These are phyloP conservation scores for Podarcis raffonei DNA, from an alignment of 2,113 vertebrate genomes.

Conservation along the genomic window DNA sequence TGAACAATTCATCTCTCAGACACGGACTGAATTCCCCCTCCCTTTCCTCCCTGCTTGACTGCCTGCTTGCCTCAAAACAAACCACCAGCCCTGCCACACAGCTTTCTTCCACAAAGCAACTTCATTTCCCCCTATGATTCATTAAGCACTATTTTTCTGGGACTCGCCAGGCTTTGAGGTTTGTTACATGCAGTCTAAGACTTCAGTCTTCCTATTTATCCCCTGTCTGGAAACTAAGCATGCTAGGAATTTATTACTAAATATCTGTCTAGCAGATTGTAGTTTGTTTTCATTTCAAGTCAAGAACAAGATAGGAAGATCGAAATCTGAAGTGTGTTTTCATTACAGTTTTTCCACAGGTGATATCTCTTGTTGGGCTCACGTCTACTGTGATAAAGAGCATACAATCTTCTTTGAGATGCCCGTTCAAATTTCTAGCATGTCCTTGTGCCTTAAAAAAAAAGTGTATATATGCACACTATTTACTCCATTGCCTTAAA, in stretches of 20 bases:
- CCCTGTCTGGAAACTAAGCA: constrained; percentile 36
- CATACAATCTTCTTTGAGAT: not conserved
- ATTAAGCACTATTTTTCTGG: constrained; percentile 28
- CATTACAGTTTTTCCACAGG: not conserved
- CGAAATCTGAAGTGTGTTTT: not conserved
- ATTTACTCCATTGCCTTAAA: not conserved
- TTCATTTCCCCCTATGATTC: constrained; percentile 39
- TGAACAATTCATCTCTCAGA: not conserved
- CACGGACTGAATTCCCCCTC: not conserved
- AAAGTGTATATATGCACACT: too few relatives aligned
- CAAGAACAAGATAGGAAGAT: constrained; percentile 25
- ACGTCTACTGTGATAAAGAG: not conserved
- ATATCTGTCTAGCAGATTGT: constrained; percentile 26
- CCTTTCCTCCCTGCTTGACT: not conserved
- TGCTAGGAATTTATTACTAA: constrained; percentile 57
- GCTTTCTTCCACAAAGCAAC: not conserved
- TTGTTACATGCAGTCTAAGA: constrained; percentile 27
- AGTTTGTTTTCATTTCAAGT: constrained; percentile 41
- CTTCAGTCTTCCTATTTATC: constrained; percentile 29
- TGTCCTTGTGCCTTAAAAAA: not conserved
- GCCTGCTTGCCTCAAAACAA: not conserved
- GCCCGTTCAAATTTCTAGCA: not conserved
- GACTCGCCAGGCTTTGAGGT: constrained; percentile 39
- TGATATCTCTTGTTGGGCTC: not conserved
- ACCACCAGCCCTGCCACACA: not conserved